Evolutionary conservation across 2,797 vertebrate genomes (phyloP), one percentile per base, ranked within the genome.

Genomic region (Crocidura indochinensis): DNA sequence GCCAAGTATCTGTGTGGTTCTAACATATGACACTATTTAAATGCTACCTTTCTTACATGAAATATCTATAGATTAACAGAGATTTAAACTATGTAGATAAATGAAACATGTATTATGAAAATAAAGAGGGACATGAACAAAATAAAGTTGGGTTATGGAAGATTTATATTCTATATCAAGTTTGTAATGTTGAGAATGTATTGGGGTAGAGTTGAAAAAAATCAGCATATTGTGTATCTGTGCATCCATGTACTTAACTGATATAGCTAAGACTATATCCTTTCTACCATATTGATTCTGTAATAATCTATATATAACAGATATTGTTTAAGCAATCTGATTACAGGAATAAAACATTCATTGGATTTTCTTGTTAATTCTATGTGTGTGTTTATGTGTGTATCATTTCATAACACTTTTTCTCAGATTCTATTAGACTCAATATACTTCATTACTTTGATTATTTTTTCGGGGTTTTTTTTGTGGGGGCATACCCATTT

Each of bases 281-380:
- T 68, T 72, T 83, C 38, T 73, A 27, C n/a, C 73, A 29, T 73
- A 74, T 47, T 81, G 69, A 64, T 38, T 82, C 51, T 76, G 62
- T 5, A 69, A 9, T 29, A 20, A 1, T 4, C 65, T 29, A 6
- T 12, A 17, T 8, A 26, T 12, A 15, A 10, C 7, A 44, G 8
- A 24, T 14, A 5, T 44, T 19, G 62, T 51, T 24, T 82, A 31
- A 71, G 24, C 67, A 76, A 12, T 15, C 77, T 46, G 29, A 56
- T 2, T 19, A 80, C 29, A 38, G 27, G 15, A 44, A 67, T 51
- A 26, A 65, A 47, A 75, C 29, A 29, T 14, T 27, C 14, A 0
- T 44, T 10, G 19, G 29, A 3, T 46, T 81, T 10, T 29, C 49
- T 15, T 10, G 12, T 60, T 31, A 19, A 56, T 9, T 38, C 2